A percentile compares a stretch with the other conserved stretches of the same genome.
phyloP scores from a whole-genome alignment of 2,888 invertebrate species.

The Dascillus cervinus region DNA sequence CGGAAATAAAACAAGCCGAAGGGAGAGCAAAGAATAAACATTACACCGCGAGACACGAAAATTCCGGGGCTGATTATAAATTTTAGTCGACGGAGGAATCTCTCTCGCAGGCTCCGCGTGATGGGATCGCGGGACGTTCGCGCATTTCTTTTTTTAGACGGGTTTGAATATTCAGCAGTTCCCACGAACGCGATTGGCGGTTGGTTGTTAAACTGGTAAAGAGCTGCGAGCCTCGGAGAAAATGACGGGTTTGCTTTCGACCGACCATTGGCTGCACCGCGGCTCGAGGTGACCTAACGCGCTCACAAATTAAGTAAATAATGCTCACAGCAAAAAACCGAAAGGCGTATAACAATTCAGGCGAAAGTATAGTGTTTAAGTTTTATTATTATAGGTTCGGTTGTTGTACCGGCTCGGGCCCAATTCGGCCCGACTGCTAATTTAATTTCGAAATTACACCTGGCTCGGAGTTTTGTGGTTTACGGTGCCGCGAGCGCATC shows the following conservation, averaged over 20 bases:
- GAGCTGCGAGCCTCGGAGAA: conserved; percentile 18
- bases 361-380: too few relatives aligned
- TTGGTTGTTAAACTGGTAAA: conserved; percentile 23
- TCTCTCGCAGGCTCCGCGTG: conserved; percentile 13
- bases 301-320: too few relatives aligned
- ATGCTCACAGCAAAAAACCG: too few relatives aligned
- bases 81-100: conserved; percentile 16
- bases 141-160: conserved; percentile 15
- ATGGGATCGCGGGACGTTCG: conserved; percentile 14
- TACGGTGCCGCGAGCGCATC: too few relatives aligned
- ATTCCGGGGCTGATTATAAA: conserved; percentile 25
- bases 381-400: too few relatives aligned
- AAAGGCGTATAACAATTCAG: too few relatives aligned
- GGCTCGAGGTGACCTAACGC: too few relatives aligned
- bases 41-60: conserved; percentile 20
- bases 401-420: too few relatives aligned
- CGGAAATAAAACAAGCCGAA: conserved; percentile 23
- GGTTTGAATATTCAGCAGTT: conserved; percentile 20
- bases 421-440: too few relatives aligned
- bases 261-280: conserved; percentile 13
- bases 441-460: too few relatives aligned
- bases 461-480: too few relatives aligned
- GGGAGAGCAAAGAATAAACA: conserved; percentile 22
- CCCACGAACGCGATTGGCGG: conserved; percentile 23
- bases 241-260: conserved; percentile 18